phyloP scores from a whole-genome alignment of 2,113 vertebrate genomes.

The Platysternon megacephalum region DNA sequence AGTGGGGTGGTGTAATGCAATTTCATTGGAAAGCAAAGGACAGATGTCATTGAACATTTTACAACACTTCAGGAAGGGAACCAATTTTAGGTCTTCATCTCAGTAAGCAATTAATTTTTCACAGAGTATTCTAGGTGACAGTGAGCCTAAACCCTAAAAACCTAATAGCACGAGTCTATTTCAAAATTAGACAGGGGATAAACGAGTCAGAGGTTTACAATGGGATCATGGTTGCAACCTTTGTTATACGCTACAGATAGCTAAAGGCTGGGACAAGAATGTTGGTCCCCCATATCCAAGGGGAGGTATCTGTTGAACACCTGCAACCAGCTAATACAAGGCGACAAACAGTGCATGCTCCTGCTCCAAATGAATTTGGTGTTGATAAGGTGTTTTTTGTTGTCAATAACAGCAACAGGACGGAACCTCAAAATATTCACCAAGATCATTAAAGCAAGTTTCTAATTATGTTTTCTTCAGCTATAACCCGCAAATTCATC shows the following conservation, averaged over 20 bases:
- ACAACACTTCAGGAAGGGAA: background rate
- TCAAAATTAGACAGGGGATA: background rate
- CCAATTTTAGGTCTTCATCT: background rate
- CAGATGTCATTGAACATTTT: background rate
- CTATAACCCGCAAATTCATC: background rate
- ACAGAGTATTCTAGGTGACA: background rate
- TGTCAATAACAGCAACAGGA: background rate
- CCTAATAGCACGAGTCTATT: accelerated
- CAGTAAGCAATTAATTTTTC: background rate
- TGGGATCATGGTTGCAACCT: background rate
- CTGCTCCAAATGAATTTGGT: background rate
- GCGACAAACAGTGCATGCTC: background rate
- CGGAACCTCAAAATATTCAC: background rate
- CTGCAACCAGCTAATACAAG: background rate
- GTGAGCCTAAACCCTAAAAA: background rate
- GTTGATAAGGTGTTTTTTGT: background rate
- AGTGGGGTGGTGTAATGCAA: background rate
- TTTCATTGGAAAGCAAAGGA: background rate
- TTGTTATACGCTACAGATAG: background rate
- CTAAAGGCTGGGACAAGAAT: background rate
- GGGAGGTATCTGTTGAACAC: background rate
- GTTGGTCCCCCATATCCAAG: background rate
- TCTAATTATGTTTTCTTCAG: background rate
- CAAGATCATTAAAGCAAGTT: background rate
- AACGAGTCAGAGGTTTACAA: background rate